Base-by-base conservation (phyloP, 1,140 invertebrate genomes). In the Drosophila bocki region DNA sequence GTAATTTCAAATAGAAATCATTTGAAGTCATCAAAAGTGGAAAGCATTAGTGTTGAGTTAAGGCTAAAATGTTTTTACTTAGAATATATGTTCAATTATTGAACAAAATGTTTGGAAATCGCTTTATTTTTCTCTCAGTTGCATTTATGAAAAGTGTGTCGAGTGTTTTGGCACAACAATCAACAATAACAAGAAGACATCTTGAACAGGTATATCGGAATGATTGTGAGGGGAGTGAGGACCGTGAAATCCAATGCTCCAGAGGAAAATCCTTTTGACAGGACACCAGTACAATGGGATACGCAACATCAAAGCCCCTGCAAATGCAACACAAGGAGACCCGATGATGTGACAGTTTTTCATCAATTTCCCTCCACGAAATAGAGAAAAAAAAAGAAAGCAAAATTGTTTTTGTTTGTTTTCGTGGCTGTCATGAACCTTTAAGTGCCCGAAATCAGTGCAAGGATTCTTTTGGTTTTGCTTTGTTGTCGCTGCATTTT, bases 311-410 rank as follows among this genome's bases (percentile, higher is more conserved):
- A 88, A 88, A 88, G 84, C 69, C 67, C 44, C 44, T 12, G 50
- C 47, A 47, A 87, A 67, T 88, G 80, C 84, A 80, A 78, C 80
- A 48, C 72, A 62, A 79, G 59, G 51, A 71, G 58, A 56, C 57
- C 53, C 75, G 51, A 90, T 88, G 85, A 88, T 88, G 85, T 85
- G 85, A 88, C 85, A 90, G 81, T 88, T 88, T 88, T 83, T 64
- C 79, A 86, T 82, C 78, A 85, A 78, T 81, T 85, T 78, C 67
- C 68, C 80, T 70, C 63, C 63, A 45, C 61, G 63, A 39, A 41
- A 53, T 15, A 26, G 26, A 29, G 8, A 22, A 33, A 39, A 8
- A 58, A 47, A 57, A 33, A n/a, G 29, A 62, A 65, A 71, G 48
- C 45, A 59, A 54, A 71, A 71, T 57, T 78, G 57, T 78, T 70